A percentile compares a stretch with the other conserved stretches of the same genome.
Conservation (phyloP, 2,797 vertebrate species). For the Chrysolophus pictus region DNA sequence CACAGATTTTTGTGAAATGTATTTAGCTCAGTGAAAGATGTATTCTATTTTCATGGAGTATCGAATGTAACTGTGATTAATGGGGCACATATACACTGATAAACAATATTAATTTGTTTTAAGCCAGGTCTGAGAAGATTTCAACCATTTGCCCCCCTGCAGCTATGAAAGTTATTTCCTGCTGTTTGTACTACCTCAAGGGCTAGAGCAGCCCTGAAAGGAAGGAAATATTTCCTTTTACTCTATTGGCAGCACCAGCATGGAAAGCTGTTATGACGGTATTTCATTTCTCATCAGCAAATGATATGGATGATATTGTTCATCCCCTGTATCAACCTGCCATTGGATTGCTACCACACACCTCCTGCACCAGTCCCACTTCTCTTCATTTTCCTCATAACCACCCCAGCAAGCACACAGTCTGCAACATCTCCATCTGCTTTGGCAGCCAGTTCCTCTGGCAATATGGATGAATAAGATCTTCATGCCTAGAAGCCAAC, state of each 20-base stretch:
- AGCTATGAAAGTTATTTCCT: conserved; percentile 47
- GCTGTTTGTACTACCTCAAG: conserved; percentile 24
- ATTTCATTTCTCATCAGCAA: conserved; percentile 53
- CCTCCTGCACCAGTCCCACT: neutral
- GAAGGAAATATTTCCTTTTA: conserved; percentile 53
- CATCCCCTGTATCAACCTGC: neutral
- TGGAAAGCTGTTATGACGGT: conserved; percentile 1
- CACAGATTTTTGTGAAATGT: neutral
- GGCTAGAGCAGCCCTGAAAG: conserved; percentile 44
- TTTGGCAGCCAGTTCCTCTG: neutral
- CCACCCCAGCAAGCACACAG: neutral
- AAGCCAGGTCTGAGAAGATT: conserved; percentile 61
- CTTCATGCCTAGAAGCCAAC: neutral
- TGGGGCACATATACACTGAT: conserved; percentile 51
- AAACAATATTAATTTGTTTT: conserved; percentile 71
- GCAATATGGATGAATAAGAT: neutral
- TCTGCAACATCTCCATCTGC: neutral
- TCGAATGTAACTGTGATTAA: conserved; percentile 64
- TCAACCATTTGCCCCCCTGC: conserved; percentile 39
- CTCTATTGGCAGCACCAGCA: neutral
- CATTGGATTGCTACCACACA: conserved; percentile 6
- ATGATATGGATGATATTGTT: conserved; percentile 28
- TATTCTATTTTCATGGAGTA: conserved; percentile 36
- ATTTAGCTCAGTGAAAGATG: conserved; percentile 55
- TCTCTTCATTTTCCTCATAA: neutral